Evolutionary conservation across 2,888 invertebrate species (phyloP).

Genomic region (Zootermopsis nevadensis): DNA sequence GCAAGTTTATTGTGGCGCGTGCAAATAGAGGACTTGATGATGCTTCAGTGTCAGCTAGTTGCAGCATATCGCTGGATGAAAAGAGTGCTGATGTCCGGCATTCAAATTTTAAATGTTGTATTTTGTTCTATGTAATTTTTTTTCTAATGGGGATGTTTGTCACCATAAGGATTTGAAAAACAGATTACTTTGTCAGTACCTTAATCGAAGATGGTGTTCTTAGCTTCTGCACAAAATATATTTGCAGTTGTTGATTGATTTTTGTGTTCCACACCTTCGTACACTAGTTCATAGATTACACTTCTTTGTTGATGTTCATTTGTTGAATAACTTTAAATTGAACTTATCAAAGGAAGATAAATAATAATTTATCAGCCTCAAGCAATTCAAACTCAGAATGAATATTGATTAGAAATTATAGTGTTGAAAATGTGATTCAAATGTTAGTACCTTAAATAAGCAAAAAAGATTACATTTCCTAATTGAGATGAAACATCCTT

Average conservation of each 20-base stretch:
- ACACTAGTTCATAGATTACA: neutral
- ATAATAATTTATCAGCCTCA: neutral
- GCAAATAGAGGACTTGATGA: conserved; percentile 14
- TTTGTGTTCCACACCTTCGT: neutral
- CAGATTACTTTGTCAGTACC: conserved; percentile 12
- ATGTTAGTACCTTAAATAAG: neutral
- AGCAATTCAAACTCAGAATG: neutral
- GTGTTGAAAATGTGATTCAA: neutral
- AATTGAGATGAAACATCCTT: neutral
- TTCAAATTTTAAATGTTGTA: neutral
- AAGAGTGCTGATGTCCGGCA: neutral
- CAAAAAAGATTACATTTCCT: neutral
- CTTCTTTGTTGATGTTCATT: neutral
- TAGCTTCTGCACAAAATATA: neutral
- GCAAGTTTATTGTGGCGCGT: conserved; percentile 8
- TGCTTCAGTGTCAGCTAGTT: neutral
- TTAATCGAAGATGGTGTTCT: neutral
- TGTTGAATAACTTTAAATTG: neutral
- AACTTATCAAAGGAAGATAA: neutral
- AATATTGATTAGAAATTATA: neutral
- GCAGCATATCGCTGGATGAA: conserved; percentile 6
- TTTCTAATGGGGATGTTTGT: neutral
- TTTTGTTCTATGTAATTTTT: neutral
- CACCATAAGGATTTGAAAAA: neutral
- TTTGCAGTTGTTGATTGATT: neutral